Conservation (phyloP, 2,888 invertebrate genomes). For the Hymenopus coronatus region DNA sequence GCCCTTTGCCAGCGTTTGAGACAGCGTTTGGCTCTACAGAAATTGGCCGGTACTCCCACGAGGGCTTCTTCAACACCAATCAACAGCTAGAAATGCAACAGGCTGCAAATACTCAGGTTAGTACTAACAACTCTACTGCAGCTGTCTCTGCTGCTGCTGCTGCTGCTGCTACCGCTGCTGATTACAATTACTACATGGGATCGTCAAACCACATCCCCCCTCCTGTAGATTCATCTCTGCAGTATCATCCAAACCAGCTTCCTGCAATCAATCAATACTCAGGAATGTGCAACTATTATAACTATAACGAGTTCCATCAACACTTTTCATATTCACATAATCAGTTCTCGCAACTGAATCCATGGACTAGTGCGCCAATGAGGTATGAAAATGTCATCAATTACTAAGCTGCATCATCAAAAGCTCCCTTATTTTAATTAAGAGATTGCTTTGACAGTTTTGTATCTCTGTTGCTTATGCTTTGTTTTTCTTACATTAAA, state of each 20-base stretch:
- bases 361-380: slow-evolving; percentile 3
- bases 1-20: slow-evolving; percentile 74
- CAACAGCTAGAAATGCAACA: slow-evolving; percentile 7
- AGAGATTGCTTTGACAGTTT: not conserved
- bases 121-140: not conserved
- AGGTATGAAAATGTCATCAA: slow-evolving; percentile 4
- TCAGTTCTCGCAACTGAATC: not conserved
- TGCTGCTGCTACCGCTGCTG: not conserved
- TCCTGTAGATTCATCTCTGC: slow-evolving; percentile 2
- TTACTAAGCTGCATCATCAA: not conserved
- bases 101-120: slow-evolving; percentile 7
- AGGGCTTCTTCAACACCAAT: slow-evolving; percentile 30
- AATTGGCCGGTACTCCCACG: slow-evolving; percentile 72
- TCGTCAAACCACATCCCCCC: not conserved
- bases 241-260: slow-evolving; percentile 12
- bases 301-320: slow-evolving; percentile 9
- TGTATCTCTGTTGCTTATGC: not conserved
- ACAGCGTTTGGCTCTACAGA: slow-evolving; percentile 85
- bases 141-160: not conserved
- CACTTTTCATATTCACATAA: slow-evolving; percentile 5
- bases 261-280: slow-evolving; percentile 4
- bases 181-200: slow-evolving; percentile 18
- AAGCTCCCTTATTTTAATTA: not conserved
- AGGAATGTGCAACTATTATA: slow-evolving; percentile 16
- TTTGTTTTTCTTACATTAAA: not conserved